Conservation (phyloP, 2,113 vertebrate species). For the Carassius gibelio region DNA sequence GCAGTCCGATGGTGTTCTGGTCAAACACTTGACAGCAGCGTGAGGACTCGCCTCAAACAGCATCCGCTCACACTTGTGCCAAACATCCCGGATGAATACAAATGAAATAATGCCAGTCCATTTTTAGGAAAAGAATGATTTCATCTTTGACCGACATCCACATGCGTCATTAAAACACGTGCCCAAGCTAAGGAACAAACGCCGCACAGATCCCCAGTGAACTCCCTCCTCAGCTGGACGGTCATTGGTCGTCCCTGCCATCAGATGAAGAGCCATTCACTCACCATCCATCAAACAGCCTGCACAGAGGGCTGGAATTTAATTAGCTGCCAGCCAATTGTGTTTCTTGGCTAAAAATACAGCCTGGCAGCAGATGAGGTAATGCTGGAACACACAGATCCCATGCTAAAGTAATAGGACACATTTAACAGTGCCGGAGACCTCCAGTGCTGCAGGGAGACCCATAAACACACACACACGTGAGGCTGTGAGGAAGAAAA, state of each 20-base stretch:
- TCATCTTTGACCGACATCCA: constrained; percentile 1
- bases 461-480: constrained; percentile 63
- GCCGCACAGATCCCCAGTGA: constrained; percentile 8
- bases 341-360: constrained; percentile 75
- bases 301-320: constrained; percentile 73
- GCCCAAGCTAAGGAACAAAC: neutral
- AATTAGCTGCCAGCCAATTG: constrained; percentile 70
- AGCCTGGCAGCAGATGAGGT: constrained; percentile 75
- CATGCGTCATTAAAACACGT: neutral
- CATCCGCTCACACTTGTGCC: neutral
- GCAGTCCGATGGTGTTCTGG: neutral
- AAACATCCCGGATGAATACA: neutral
- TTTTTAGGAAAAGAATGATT: constrained; percentile 3
- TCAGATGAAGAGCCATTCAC: constrained; percentile 36
- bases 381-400: constrained; percentile 65
- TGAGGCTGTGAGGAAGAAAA: constrained; percentile 11
- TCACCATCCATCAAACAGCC: constrained; percentile 63
- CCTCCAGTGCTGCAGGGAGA: constrained; percentile 57
- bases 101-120: neutral
- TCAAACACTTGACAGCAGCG: neutral
- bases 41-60: neutral
- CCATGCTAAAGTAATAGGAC: constrained; percentile 79
- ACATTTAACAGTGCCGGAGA: constrained; percentile 69
- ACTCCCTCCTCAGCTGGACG: constrained; percentile 37
- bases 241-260: constrained; percentile 48